Evolutionary conservation across 2,888 invertebrate genomes (phyloP).

Genomic region (Cataglyphis cursor): DNA sequence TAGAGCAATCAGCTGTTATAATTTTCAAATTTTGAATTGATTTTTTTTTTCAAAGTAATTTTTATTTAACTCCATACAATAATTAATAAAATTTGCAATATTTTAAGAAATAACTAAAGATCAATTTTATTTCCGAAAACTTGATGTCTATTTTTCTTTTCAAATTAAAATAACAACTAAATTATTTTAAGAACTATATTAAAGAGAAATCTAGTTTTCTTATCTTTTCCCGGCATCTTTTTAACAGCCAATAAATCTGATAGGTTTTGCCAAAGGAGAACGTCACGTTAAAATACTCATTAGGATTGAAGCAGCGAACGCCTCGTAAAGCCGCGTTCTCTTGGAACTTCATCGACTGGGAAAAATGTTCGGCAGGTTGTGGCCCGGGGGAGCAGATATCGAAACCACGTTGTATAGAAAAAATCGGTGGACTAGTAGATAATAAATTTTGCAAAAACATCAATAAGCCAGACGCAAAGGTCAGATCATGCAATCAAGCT

Average conservation of each 20-base stretch:
- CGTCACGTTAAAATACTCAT: slow-evolving; percentile 76
- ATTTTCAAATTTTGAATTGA: neutral
- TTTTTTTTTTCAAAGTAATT: neutral
- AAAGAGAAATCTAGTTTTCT: slow-evolving; percentile 22
- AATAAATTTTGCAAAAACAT: slow-evolving; percentile 81
- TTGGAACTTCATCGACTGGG: slow-evolving; percentile 88
- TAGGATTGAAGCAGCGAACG: slow-evolving; percentile 80
- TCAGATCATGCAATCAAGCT: slow-evolving; percentile 87
- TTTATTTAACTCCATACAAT: neutral
- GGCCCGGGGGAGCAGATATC: slow-evolving; percentile 87
- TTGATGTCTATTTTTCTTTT: neutral
- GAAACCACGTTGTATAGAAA: slow-evolving; percentile 87
- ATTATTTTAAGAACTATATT: slow-evolving; percentile 13
- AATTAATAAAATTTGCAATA: neutral
- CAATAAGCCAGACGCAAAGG: slow-evolving; percentile 83
- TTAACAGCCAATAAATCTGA: slow-evolving; percentile 30
- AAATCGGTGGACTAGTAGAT: slow-evolving; percentile 88
- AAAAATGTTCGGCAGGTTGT: slow-evolving; percentile 88
- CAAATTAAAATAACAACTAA: neutral
- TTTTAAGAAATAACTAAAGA: neutral
- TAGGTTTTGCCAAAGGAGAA: slow-evolving; percentile 76
- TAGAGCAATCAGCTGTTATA: slow-evolving; percentile 12
- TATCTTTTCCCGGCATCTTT: neutral
- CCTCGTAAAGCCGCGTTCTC: slow-evolving; percentile 86
- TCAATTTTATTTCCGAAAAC: neutral